These are phyloP conservation scores for Acanthiza pusilla DNA, from an alignment of 2,797 vertebrate species.

Conservation along the genomic window DNA sequence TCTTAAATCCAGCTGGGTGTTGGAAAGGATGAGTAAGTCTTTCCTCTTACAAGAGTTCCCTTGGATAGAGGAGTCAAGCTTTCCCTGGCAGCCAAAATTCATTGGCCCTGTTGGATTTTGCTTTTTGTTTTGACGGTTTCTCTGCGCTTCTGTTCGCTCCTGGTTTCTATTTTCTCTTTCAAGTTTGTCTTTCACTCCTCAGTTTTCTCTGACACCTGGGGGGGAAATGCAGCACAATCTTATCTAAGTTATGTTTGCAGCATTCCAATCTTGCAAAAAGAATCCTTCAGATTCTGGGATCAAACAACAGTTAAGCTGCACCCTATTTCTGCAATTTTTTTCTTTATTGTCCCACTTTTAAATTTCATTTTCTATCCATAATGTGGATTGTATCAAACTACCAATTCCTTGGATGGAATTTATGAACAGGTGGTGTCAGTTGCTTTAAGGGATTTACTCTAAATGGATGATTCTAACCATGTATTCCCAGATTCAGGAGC, in stretches of 20 bases:
- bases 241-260: neutral
- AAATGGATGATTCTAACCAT: neutral
- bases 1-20: neutral
- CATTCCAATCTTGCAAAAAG: neutral
- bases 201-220: neutral
- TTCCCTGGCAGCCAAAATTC: slow-evolving; percentile 10
- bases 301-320: neutral
- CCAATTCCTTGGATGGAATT: neutral
- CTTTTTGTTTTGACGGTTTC: neutral
- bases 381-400: neutral
- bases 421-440: neutral
- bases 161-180: neutral
- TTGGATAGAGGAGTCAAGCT: neutral
- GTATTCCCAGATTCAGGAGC: neutral
- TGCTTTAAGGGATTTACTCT: neutral
- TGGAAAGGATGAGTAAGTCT: slow-evolving; percentile 13
- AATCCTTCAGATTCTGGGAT: neutral
- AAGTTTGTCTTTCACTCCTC: neutral
- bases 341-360: neutral
- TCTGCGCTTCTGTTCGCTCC: neutral
- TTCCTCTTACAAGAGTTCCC: neutral
- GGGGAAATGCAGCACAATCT: neutral
- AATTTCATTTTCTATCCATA: neutral
- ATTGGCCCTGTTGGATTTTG: neutral
- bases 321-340: neutral